Evolutionary conservation across 2,888 invertebrate genomes (phyloP), one percentile per base, ranked within the genome.

Genomic region (Halocaridina rubra): DNA sequence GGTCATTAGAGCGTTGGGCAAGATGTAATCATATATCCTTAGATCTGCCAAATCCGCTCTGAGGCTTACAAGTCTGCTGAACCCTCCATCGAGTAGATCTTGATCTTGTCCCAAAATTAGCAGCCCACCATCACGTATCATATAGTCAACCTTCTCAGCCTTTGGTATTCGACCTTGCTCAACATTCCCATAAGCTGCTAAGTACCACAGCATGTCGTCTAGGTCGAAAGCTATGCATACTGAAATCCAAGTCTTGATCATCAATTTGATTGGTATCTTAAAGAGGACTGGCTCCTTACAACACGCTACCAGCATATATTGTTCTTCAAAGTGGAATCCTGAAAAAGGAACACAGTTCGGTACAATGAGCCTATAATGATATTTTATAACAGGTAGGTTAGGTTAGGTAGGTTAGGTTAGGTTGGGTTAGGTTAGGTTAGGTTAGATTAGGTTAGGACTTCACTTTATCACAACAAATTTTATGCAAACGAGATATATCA

Each of bases 21-120:
- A 27, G 24, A 53, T 16, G 16, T 24, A 46, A 8, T 22, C 33
- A 59, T 74, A 80, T 10, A 80, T 8, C 33, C 32, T 59, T 16
- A 80, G n/a, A 32, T 80, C 74, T 8, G 61, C 59, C 33, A 80
- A 8, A n/a, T 10, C 22, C 0, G 72, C 80, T 2, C 13, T 19
- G 33, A 80, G 57, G 29, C 74, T 80, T 27, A 74, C 33, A 3
- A 33, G 57, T 27, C 7, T 22, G 29, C 61, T 80, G 61, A 61
- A 33, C 7, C 39, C 72, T 0, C 33, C 74, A 3, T 33, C 72
- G 4, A 32, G 5, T 5, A 27, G n/a, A 74, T 80, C 80, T 29
- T 80, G 80, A 30, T 80, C 80, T 24, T 80, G 80, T 0, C 80
- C 80, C n/a, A 80, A 19, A 19, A 80, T 22, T 16, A 80, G 39